Percentiles rank a stretch among this genome's conserved stretches.
phyloP scores from a whole-genome alignment of 2,113 vertebrate species.

The Phrynosoma blainvillii region DNA sequence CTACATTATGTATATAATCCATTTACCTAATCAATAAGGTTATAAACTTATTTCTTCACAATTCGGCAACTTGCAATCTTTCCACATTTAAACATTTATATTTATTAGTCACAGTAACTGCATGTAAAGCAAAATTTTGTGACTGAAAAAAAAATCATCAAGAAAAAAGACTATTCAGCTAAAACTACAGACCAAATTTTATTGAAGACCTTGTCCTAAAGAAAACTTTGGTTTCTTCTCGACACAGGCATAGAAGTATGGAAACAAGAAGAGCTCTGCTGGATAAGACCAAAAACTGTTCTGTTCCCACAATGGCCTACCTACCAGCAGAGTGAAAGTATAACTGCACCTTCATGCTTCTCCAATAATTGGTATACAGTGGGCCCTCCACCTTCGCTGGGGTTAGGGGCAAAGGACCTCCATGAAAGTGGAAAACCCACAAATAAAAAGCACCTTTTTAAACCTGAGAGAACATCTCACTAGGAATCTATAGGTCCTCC shows the following conservation, averaged over 20 bases:
- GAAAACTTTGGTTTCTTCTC: not conserved
- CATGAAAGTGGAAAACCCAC: too few species aligned
- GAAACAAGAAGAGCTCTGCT: too few species aligned
- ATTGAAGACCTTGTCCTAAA: not conserved
- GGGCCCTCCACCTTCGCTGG: too few species aligned
- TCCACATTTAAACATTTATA: not conserved
- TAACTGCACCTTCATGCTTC: too few species aligned
- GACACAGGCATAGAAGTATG: not conserved
- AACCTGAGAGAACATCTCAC: too few species aligned
- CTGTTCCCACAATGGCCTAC: not conserved
- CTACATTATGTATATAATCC: not conserved
- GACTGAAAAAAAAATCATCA: not conserved
- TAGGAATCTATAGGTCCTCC: too few species aligned
- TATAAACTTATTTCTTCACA: not conserved
- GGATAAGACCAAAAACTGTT: too few species aligned
- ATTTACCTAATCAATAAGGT: not conserved
- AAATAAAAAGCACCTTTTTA: too few species aligned
- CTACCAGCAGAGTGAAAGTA: too few species aligned
- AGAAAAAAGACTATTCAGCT: not conserved
- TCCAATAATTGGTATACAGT: too few species aligned
- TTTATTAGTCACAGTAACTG: not conserved
- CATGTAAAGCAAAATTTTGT: not conserved
- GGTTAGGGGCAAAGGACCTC: too few species aligned
- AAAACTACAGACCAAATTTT: not conserved
- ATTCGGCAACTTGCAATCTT: not conserved